Conservation (phyloP, 2,888 invertebrate genomes). For the Muscina levida region DNA sequence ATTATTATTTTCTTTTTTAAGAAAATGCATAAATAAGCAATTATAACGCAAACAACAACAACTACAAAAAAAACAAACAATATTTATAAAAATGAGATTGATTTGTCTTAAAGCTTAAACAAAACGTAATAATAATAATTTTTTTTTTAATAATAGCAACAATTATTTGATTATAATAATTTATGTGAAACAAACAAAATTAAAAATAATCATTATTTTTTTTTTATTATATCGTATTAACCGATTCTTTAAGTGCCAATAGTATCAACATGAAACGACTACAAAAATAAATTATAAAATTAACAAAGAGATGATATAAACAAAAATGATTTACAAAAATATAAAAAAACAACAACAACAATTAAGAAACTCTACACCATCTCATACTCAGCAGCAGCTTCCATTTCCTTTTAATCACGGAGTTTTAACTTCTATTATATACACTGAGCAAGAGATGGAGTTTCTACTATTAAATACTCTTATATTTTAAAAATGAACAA, state of each 20-base stretch:
- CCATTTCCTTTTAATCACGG: too few species aligned
- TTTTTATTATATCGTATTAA: slow-evolving; percentile 48
- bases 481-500: slow-evolving; percentile 44
- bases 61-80: slow-evolving; percentile 40
- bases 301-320: background rate
- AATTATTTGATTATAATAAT: slow-evolving; percentile 36
- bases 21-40: slow-evolving; percentile 17
- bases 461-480: slow-evolving; percentile 48
- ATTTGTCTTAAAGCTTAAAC: slow-evolving; percentile 39
- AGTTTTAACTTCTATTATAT: too few species aligned
- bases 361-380: too few species aligned
- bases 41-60: slow-evolving; percentile 39
- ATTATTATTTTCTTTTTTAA: slow-evolving; percentile 26
- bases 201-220: slow-evolving; percentile 7
- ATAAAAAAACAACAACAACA: slow-evolving; percentile 8
- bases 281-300: background rate
- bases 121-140: slow-evolving; percentile 19
- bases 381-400: too few species aligned
- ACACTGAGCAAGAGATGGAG: background rate
- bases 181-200: slow-evolving; percentile 9
- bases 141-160: slow-evolving; percentile 49
- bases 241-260: slow-evolving; percentile 64
- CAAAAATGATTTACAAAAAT: background rate
- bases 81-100: slow-evolving; percentile 60
- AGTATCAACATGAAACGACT: slow-evolving; percentile 45